Base-by-base conservation (phyloP, 92 coral and sea anemone species). In the Diadumene lineata region DNA sequence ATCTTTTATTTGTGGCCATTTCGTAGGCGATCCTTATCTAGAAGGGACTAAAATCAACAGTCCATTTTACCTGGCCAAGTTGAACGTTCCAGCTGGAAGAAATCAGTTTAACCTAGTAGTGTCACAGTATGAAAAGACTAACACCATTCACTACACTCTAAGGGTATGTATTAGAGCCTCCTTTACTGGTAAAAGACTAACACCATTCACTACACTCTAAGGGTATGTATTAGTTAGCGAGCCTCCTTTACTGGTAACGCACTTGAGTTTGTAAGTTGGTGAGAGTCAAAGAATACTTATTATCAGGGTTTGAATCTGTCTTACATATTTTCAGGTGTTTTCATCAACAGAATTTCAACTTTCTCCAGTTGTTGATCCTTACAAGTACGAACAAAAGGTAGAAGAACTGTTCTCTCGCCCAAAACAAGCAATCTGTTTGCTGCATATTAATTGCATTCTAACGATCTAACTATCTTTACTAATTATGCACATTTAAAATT, bases 1-100 rank as follows among this genome's bases (percentile, higher is more conserved):
- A n/a, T n/a, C 48, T 38, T 19, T 69, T 16, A 70, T 28, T 53
- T 29, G 0, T 22, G 69, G 27, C 29, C 7, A 38, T 66, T 50
- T 50, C 79, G 24, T 64, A 94, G 98, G 86, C 32, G 86, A 88
- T 71, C 97, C 97, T 38, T 86, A 64, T 65, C 78, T 92, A 60
- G 98, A 94, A 81, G 98, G 98, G 15, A 92, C 97, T 0, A 94
- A 94, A 76, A 94, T 94, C 80, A 94, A 94, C 90, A 94, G 98
- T 66, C 98, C 98, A 17, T 92, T 92, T 77, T 94, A 94, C 65
- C 58, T 94, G 88, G 93, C 97, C 32, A 94, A 94, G 74, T 57
- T 94, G 43, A 88, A 92, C 74, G 87, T 92, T 0, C 85, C 88
- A 34, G 87, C 88, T 62, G 91, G 90, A 71, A 84, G 79, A 19